Evolutionary conservation across 2,888 invertebrate genomes (phyloP).

Genomic region (Chalcosyrphus nemorum): DNA sequence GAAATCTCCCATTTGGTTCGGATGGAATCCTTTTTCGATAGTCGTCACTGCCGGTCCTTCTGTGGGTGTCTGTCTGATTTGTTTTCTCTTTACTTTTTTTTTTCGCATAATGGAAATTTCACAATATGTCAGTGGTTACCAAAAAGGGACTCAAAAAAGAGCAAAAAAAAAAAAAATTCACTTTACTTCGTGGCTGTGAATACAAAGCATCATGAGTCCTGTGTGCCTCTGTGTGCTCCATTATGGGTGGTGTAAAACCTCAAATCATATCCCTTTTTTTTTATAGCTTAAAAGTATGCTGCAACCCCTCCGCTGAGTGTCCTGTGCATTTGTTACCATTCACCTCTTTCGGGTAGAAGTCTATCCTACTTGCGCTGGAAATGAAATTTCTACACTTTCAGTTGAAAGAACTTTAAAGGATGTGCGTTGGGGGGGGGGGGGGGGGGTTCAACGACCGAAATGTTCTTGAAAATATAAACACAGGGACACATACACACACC

Average conservation of each 20-base stretch:
- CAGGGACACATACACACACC: background rate
- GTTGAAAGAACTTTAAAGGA: slow-evolving; percentile 37
- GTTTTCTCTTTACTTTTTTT: slow-evolving; percentile 23
- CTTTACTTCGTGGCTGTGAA: slow-evolving; percentile 15
- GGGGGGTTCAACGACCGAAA: slow-evolving; percentile 41
- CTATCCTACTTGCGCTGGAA: background rate
- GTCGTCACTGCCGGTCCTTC: background rate
- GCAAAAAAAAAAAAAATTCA: slow-evolving; percentile 1
- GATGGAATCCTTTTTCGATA: slow-evolving; percentile 44
- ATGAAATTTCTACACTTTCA: slow-evolving; percentile 15
- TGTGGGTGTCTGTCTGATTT: no score
- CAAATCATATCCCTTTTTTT: slow-evolving; percentile 50
- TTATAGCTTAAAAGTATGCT: slow-evolving; percentile 29
- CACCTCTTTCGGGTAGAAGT: background rate
- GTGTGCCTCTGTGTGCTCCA: background rate
- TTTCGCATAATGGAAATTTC: slow-evolving; percentile 32
- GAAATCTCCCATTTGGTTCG: slow-evolving; percentile 28
- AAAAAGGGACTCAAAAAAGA: slow-evolving; percentile 10
- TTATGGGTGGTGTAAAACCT: slow-evolving; percentile 9
- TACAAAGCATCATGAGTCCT: slow-evolving; percentile 26
- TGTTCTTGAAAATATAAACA: no score
- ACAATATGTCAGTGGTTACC: slow-evolving; percentile 25
- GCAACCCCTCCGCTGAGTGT: background rate
- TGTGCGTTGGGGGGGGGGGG: no score
- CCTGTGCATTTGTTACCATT: background rate